Base-by-base conservation (phyloP, 2,888 invertebrate species). In the Phaonia tiefii region DNA sequence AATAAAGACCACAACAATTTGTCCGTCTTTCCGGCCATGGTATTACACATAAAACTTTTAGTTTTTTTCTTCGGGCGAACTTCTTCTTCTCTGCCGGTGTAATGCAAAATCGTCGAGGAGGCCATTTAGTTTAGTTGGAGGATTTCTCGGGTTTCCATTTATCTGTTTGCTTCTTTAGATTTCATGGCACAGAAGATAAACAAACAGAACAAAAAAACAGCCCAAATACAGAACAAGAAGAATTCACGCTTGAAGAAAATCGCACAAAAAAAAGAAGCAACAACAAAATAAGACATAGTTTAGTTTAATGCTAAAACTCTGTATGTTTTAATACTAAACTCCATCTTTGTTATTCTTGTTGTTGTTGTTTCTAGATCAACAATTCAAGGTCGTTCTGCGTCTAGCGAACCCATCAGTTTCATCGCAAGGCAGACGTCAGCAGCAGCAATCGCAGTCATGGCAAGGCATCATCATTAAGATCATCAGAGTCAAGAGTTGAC, bases 301-400 rank as follows among this genome's bases (percentile, higher is more conserved):
- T n/a, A n/a, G n/a, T n/a, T 17, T 60, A 60, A 60, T 60, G 39
- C 60, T 10, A n/a, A 25, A 15, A 31, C 31, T 56, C 31, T 26
- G n/a, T 56, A n/a, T n/a, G n/a, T n/a, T n/a, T n/a, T n/a, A n/a
- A 26, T 31, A 26, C n/a, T 13, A 26, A 31, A 11, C 26, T 17
- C 15, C 11, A 49, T 8, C 49, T 8, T 49, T 22, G 20, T 49
- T n/a, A n/a, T n/a, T n/a, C n/a, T 49, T 3, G 49, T 15, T 49
- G 20, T 58, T 37, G 58, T 60, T 8, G 31, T 79, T 74, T 80
- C n/a, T 79, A 63, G 75, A 80, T 69, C 80, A 80, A 73, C 80
- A 75, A 75, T 74, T 80, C 80, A 80, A 80, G 80, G 80, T 80
- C 80, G 77, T 80, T 80, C 71, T 80, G 31, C 49, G 73, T 46